Conservation (phyloP, 1,140 invertebrate genomes). For the Sesamia nonagrioides region DNA sequence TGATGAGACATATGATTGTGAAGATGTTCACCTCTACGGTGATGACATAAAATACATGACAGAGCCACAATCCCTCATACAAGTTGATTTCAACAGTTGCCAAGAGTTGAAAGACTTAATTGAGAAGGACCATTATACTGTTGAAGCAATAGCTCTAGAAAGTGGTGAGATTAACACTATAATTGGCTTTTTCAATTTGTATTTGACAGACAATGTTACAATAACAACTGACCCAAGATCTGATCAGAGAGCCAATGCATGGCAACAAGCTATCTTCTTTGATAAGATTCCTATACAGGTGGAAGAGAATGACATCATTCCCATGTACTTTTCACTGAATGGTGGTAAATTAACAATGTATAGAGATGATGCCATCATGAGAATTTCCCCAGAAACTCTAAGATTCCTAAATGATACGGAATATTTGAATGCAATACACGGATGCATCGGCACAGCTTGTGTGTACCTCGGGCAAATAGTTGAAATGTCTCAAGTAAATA, state of each 20-base stretch:
- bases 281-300: conserved; percentile 77
- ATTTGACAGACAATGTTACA: conserved; percentile 90
- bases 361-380: conserved; percentile 67
- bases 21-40: conserved; percentile 88
- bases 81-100: conserved; percentile 90
- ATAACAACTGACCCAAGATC: conserved; percentile 88
- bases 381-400: conserved; percentile 82
- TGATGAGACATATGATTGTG: conserved; percentile 90
- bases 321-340: conserved; percentile 81
- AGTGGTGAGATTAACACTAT: conserved; percentile 89
- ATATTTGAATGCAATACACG: conserved; percentile 77
- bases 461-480: conserved; percentile 72
- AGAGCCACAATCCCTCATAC: conserved; percentile 87
- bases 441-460: conserved; percentile 71
- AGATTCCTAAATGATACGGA: conserved; percentile 88
- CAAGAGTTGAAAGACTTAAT: conserved; percentile 82
- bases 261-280: conserved; percentile 93
- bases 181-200: conserved; percentile 92
- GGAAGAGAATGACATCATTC: conserved; percentile 72
- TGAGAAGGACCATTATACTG: conserved; percentile 77
- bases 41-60: conserved; percentile 89
- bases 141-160: conserved; percentile 72
- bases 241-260: conserved; percentile 88
- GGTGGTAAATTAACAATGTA: conserved; percentile 73
- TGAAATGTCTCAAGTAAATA: conserved; percentile 66